Conservation (phyloP, 2,113 vertebrate species). For the Rhynchomys soricoides region DNA sequence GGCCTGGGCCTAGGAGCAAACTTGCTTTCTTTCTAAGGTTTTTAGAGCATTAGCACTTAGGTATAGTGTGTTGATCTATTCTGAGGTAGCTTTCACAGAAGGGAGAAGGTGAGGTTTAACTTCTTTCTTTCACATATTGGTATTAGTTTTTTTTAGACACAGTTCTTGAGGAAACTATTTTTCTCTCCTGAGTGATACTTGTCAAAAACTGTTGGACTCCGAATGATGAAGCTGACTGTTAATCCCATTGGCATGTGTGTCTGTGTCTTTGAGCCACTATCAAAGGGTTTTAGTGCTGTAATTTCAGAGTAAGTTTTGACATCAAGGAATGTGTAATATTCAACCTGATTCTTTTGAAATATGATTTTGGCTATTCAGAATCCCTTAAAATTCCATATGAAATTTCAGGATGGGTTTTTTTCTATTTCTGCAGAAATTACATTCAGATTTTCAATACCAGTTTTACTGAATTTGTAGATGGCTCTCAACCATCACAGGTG, state of each 20-base stretch:
- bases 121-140: background rate
- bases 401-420: conserved; percentile 39
- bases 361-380: background rate
- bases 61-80: background rate
- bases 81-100: conserved; percentile 9
- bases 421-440: background rate
- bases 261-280: background rate
- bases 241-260: background rate
- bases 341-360: background rate
- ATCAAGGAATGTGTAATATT: background rate
- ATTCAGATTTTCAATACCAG: background rate
- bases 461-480: background rate
- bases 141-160: background rate
- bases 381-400: background rate
- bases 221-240: background rate
- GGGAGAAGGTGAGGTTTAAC: background rate
- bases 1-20: background rate
- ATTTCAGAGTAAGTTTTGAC: background rate
- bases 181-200: background rate
- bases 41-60: background rate
- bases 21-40: background rate
- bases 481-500: background rate
- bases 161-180: background rate
- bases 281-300: background rate
- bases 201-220: background rate